Evolutionary conservation across 1,140 invertebrate genomes (phyloP).

Genomic region (Ruditapes philippinarum): DNA sequence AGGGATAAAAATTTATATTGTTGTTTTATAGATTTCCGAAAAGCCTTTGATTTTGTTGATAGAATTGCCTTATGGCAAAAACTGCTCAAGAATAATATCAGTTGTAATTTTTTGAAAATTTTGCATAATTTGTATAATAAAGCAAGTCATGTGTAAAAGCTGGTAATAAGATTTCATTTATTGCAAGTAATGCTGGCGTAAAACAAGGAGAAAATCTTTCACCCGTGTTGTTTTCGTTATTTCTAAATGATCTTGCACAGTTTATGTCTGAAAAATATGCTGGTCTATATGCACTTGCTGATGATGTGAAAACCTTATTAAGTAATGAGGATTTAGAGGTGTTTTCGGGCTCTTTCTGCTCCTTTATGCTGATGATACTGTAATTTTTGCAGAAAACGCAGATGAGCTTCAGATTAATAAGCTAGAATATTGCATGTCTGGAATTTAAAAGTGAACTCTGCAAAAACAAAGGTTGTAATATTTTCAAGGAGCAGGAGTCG

Average conservation of each 20-base stretch:
- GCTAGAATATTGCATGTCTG: neutral
- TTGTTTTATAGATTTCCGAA: neutral
- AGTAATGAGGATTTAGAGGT: too few species aligned
- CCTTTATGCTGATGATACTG: conserved; percentile 47
- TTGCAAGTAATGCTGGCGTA: neutral
- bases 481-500: neutral
- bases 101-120: neutral
- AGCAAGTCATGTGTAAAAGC: neutral
- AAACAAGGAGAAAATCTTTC: neutral
- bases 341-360: conserved; percentile 1
- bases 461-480: conserved; percentile 8
- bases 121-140: neutral
- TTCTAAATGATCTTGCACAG: neutral
- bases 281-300: too few species aligned
- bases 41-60: neutral
- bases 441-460: neutral
- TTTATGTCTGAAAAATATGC: neutral
- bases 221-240: neutral
- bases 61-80: neutral
- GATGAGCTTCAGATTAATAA: neutral
- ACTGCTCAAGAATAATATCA: neutral
- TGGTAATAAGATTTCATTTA: neutral
- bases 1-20: neutral
- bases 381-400: neutral
- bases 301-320: too few species aligned